Base-by-base conservation (phyloP, 1,140 invertebrate species). In the Tetragonula clypearis region DNA sequence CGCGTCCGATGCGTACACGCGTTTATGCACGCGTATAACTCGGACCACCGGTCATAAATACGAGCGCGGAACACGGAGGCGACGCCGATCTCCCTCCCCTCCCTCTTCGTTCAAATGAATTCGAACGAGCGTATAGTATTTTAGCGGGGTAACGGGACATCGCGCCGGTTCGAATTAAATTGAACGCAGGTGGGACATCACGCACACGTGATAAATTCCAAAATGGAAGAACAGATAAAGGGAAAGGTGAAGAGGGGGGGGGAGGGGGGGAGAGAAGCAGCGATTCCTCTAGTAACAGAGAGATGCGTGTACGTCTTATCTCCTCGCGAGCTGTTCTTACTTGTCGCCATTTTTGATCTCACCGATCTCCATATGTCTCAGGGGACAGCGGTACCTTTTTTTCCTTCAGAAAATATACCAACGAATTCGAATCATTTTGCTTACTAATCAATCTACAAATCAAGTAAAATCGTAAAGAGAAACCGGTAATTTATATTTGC, bases 71-170 rank as follows among this genome's bases (percentile, higher is more conserved):
- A 21, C 53, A 58, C 53, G 19, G 77, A 60, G 53, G 62, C 26
- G 53, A 53, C 72, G 66, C 49, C n/a, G 26, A 65, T 26, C 79
- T 58, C 35, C 58, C 71, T 73, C 68, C n/a, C 60, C 19, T 9
- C 55, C 19, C 30, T 6, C 55, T 9, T 19, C 66, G 74, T 62
- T 65, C 79, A 62, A 78, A 49, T 60, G 78, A 82, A 85, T 82
- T 82, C 80, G 30, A 85, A 82, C n/a, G 60, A 82, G 69, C 79
- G 15, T 55, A 35, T 30, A 69, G 81, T 89, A 88, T 88, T 88
- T 88, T 75, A 88, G 58, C 69, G 26, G 41, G 30, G 58, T 89
- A 89, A 89, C 87, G 83, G 83, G 86, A 88, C 86, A 86, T 76
- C 83, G 41, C 41, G 41, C 41, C 41, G 83, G 58, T 82, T 88